Conservation (phyloP, 1,140 invertebrate genomes). For the Drosophila rufa region DNA sequence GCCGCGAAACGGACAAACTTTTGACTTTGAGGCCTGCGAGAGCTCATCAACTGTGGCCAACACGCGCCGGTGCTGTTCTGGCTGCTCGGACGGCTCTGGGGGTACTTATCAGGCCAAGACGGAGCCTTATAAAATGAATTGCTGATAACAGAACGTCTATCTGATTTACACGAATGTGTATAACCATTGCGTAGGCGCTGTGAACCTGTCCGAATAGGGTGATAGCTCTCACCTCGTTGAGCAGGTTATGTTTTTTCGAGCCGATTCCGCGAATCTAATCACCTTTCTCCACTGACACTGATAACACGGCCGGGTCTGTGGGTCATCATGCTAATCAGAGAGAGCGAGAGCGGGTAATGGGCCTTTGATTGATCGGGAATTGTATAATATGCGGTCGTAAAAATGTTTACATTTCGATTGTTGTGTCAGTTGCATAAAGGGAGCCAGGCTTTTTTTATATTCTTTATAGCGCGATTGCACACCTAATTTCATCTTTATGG, state of each 20-base stretch:
- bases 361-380: constrained; percentile 9
- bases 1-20: constrained; percentile 34
- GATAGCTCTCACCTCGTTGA: constrained; percentile 23
- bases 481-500: constrained; percentile 39
- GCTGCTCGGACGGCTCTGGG: constrained; percentile 15
- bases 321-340: constrained; percentile 51
- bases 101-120: constrained; percentile 64
- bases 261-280: constrained; percentile 32
- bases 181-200: constrained; percentile 27
- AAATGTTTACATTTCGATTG: constrained; percentile 39
- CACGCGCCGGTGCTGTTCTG: constrained; percentile 57
- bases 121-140: constrained; percentile 59
- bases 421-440: constrained; percentile 22
- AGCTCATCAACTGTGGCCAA: constrained; percentile 66
- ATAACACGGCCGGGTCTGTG: constrained; percentile 22
- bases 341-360: constrained; percentile 12
- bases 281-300: constrained; percentile 32
- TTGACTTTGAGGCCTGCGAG: constrained; percentile 10
- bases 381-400: constrained; percentile 17
- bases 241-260: constrained; percentile 33
- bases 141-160: constrained; percentile 69
- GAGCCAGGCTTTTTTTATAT: not conserved
- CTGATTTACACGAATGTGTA: constrained; percentile 54
- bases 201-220: constrained; percentile 22
- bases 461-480: constrained; percentile 13